Evolutionary conservation across 2,113 vertebrate genomes (phyloP).

Genomic region (Thomomys bottae): DNA sequence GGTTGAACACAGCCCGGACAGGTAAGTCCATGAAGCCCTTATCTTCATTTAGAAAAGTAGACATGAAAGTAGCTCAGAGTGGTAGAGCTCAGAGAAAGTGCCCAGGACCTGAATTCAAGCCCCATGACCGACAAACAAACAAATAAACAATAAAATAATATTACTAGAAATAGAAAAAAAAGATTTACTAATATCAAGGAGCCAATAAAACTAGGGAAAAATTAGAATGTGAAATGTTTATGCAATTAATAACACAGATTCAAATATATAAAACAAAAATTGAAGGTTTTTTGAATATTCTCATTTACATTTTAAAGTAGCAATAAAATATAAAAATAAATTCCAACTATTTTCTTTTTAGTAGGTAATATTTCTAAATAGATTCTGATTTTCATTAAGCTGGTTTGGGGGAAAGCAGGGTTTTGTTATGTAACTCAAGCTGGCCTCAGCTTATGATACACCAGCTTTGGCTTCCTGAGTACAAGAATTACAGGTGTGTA

Average conservation of each 20-base stretch:
- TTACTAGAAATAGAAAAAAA: not conserved
- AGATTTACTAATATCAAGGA: not conserved
- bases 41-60: too few relatives aligned
- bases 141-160: too few relatives aligned
- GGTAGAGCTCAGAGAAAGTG: too few relatives aligned
- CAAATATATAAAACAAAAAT: conserved; percentile 37
- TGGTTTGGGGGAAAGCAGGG: not conserved
- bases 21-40: too few relatives aligned
- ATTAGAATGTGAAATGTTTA: not conserved
- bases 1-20: too few relatives aligned
- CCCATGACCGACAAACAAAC: too few relatives aligned
- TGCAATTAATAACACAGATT: not conserved
- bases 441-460: not conserved
- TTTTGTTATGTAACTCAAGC: not conserved
- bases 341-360: conserved; percentile 8
- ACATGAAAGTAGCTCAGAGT: too few relatives aligned
- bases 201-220: not conserved
- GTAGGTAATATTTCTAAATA: not conserved
- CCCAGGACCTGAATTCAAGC: too few relatives aligned
- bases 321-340: conserved; percentile 38
- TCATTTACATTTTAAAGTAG: conserved; percentile 1
- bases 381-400: not conserved
- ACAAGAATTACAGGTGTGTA: too few relatives aligned
- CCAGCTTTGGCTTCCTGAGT: not conserved
- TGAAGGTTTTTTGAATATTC: conserved; percentile 7